Percentiles rank a stretch among this genome's conserved stretches.
Conservation (phyloP, 2,113 vertebrate species). For the Dromaius novaehollandiae region DNA sequence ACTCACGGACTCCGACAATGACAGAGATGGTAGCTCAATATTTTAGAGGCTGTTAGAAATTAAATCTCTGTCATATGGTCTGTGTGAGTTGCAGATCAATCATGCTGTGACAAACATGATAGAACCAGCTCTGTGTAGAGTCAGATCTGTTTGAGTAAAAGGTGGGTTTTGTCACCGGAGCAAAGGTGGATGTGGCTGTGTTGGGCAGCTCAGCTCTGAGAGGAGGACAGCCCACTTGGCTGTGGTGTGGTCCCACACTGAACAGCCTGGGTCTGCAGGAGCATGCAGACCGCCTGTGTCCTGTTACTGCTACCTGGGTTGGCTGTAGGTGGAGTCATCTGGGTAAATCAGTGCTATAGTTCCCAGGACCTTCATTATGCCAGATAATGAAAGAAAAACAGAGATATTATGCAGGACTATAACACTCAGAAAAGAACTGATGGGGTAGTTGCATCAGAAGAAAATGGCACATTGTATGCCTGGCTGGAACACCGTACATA, state of each 20-base stretch:
- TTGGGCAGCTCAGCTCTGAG: not conserved
- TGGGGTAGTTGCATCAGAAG: rapidly evolving
- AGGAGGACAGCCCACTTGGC: not conserved
- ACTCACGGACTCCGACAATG: not conserved
- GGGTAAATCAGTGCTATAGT: not conserved
- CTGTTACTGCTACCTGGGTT: not conserved
- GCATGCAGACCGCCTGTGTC: not conserved
- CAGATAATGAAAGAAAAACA: not conserved
- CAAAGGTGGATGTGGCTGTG: rapidly evolving
- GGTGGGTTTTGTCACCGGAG: not conserved
- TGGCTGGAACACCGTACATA: not conserved
- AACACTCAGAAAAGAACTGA: not conserved
- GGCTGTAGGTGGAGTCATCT: not conserved
- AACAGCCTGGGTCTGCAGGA: not conserved
- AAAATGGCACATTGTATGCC: not conserved
- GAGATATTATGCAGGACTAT: not conserved
- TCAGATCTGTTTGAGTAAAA: not conserved
- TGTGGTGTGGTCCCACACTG: not conserved
- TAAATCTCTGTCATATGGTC: not conserved
- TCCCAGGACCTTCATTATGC: not conserved
- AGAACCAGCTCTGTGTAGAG: not conserved
- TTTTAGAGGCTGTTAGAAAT: not conserved
- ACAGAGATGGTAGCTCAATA: not conserved
- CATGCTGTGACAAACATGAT: rapidly evolving
- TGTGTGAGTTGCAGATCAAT: not conserved